Evolutionary conservation across 2,888 invertebrate species (phyloP), one percentile per base, ranked within the genome.

Genomic region (Tetranychus piercei): DNA sequence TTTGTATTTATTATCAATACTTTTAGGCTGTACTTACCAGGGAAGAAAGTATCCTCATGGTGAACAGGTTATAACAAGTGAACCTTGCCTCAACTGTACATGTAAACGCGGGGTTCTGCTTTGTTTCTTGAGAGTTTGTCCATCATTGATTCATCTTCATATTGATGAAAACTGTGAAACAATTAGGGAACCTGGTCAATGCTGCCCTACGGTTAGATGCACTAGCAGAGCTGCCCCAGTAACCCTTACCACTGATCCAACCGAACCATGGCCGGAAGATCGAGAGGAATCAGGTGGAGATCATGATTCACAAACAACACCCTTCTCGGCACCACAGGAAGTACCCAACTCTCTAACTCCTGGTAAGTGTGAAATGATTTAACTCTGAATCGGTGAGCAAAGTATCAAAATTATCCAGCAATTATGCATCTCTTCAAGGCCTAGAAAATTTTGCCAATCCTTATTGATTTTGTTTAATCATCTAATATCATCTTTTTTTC

Each of bases 31-130:
- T 83, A 93, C 92, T 84, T 94, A 94, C 85, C 92, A 93, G 86
- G 92, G 90, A 84, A 90, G 92, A 83, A 91, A 91, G 81, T 94
- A 94, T 84, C 89, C 90, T 78, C 92, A 94, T 85, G 92, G 93
- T 76, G 92, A 93, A 83, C 87, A 92, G 82, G 94, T 94, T 82
- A 87, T 91, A 84, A 94, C 94, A 80, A 93, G 92, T 85, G 94
- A 94, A 83, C 93, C 94, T 79, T 94, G 94, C 83, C 86, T 94
- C 79, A 94, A 94, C 84, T 94, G 94, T 84, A 94, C 94, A 79
- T 94, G 94, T 83, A 91, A 92, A 86, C 92, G 92, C 82, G 88
- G 89, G 81, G 93, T 93, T 92, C 87, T 94, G 77, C 93, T 94
- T 93, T 94, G 94, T 83, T 94, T 92, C 84, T 86, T 94, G 79